Percentiles rank a stretch among this genome's conserved stretches.
Conservation (phyloP, 2,888 invertebrate genomes). For the Leucophenga montana region DNA sequence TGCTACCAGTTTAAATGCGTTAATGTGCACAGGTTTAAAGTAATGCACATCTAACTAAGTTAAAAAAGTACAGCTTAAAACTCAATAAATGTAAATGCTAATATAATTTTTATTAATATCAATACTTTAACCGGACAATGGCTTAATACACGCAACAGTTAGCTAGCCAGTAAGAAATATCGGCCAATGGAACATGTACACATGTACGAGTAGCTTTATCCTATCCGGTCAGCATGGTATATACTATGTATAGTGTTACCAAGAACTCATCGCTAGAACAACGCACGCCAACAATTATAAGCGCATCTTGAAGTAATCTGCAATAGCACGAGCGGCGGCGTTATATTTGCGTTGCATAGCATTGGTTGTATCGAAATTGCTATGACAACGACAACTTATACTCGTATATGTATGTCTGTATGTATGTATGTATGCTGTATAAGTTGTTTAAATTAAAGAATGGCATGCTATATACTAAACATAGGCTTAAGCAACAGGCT, state of each 20-base stretch:
- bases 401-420: too few relatives aligned
- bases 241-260: background rate
- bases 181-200: background rate
- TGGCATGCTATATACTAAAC: background rate
- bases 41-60: background rate
- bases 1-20: background rate
- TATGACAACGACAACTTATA: background rate
- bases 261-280: background rate
- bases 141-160: constrained; percentile 3
- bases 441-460: background rate
- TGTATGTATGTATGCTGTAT: too few relatives aligned
- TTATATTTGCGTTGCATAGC: background rate
- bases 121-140: background rate
- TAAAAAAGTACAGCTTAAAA: background rate
- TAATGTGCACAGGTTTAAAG: background rate
- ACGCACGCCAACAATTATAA: constrained; percentile 4
- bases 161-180: background rate
- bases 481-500: background rate
- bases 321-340: background rate
- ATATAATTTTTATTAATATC: constrained; percentile 15
- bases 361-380: background rate
- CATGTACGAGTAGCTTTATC: background rate
- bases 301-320: too few relatives aligned
- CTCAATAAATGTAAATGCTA: background rate
- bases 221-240: constrained; percentile 9